Base-by-base conservation (phyloP, 92 coral and sea anemone genomes). In the Actinostola sp. region DNA sequence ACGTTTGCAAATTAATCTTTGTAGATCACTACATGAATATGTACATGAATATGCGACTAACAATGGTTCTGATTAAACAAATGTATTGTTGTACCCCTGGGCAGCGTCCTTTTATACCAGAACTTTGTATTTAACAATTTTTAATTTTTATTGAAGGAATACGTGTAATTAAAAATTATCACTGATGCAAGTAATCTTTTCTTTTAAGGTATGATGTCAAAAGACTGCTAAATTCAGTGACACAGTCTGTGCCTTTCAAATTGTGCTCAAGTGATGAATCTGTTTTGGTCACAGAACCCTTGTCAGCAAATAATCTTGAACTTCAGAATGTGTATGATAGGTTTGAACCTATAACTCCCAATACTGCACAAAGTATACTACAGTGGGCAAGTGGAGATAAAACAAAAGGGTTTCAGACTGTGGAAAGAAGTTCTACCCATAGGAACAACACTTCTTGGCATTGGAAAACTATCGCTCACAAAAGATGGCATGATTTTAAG, bases 361-460 rank as follows among this genome's bases (percentile, higher is more conserved):
- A 55, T 44, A 72, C 90, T 15, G 79, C 97, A 12, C 88, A 88
- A 35, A 88, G 83, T 46, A 68, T 95, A n/a, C 76, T 95, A 0
- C 97, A 95, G 71, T 95, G 99, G 99, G 97, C 84, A 44, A 92
- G 89, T 56, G 99, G 99, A 27, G 97, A 95, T 32, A 95, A 88
- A 58, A 88, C 92, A 0, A 95, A 95, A 46, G 99, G 97, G 20
- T 92, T 85, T 70, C 99, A 86, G 64, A 86, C 95, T 24, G 66
- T 95, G 2, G 99, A 95, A n/a, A 38, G 89, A 89, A 53, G 87
- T 89, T 69, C 51, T 95, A 19, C 87, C 84, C 28, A 87, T 88
- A 23, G 97, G 97, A 57, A 85, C 97, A 11, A 75, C 95, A 17
- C 61, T 91, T 8, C 86, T 97, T 1, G 97, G 95, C 1, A 73